Percentiles rank a stretch among this genome's conserved stretches.
These are phyloP conservation scores for Microctonus aethiopoides DNA, from an alignment of 2,888 invertebrate species.

Conservation along the genomic window DNA sequence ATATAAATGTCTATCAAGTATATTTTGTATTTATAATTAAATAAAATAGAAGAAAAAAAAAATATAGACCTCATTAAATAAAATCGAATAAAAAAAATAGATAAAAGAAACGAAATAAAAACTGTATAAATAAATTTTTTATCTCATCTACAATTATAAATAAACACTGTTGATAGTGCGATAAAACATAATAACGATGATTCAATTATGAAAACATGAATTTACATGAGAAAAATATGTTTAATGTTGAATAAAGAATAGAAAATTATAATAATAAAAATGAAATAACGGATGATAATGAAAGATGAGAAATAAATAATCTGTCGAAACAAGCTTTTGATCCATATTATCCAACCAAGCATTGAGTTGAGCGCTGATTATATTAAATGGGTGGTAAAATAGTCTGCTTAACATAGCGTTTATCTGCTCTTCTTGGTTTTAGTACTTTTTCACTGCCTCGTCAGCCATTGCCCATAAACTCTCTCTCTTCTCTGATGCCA, in stretches of 20 bases:
- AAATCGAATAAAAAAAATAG: too few relatives aligned
- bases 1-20: background rate
- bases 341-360: conserved; percentile 18
- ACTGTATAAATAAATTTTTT: too few relatives aligned
- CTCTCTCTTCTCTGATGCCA: conserved; percentile 40
- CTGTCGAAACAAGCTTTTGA: conserved; percentile 20
- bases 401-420: conserved; percentile 67
- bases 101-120: too few relatives aligned
- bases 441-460: conserved; percentile 67
- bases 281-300: background rate
- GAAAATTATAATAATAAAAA: conserved; percentile 2
- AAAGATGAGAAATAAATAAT: conserved; percentile 9
- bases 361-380: conserved; percentile 58
- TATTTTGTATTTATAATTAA: too few relatives aligned
- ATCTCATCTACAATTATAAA: too few relatives aligned
- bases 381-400: conserved; percentile 67
- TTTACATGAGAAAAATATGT: too few relatives aligned
- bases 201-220: too few relatives aligned
- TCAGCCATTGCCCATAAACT: conserved; percentile 66
- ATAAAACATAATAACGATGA: too few relatives aligned
- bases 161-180: too few relatives aligned
- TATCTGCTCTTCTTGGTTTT: conserved; percentile 66
- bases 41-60: too few relatives aligned
- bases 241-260: background rate
- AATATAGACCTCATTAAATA: too few relatives aligned